These are phyloP conservation scores for Hippocampus comes DNA, from an alignment of 2,113 vertebrate species.

Conservation along the genomic window DNA sequence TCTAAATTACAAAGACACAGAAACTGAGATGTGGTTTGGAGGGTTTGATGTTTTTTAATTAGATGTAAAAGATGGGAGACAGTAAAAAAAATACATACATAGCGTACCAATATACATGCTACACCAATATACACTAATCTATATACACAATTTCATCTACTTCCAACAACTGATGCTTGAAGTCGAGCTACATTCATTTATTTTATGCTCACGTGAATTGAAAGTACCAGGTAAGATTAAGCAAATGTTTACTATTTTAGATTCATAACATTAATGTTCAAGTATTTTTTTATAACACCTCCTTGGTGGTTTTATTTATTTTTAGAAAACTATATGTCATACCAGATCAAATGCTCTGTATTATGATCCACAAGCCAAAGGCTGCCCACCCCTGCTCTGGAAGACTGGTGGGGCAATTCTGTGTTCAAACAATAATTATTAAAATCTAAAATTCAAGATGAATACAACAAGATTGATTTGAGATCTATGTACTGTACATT, in stretches of 20 bases:
- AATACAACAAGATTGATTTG: conserved; percentile 16
- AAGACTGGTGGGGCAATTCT: not conserved
- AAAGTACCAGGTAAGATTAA: not conserved
- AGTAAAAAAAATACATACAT: conserved; percentile 60
- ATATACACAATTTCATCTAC: conserved; percentile 76
- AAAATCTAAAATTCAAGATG: conserved; percentile 28
- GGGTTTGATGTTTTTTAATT: conserved; percentile 57
- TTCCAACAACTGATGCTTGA: conserved; percentile 58
- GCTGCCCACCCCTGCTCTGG: conserved; percentile 12
- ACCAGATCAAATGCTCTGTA: not conserved
- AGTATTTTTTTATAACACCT: not conserved
- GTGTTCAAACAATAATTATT: conserved; percentile 17
- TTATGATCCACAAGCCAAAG: conserved; percentile 17
- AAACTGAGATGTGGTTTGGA: not conserved
- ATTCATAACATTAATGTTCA: not conserved
- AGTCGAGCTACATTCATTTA: conserved; percentile 55
- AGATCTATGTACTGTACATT: conserved; percentile 41
- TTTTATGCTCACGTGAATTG: conserved; percentile 14
- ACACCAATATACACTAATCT: conserved; percentile 75
- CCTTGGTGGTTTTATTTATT: not conserved
- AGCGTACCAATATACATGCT: conserved; percentile 64
- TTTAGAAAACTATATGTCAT: not conserved
- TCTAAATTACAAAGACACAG: not conserved
- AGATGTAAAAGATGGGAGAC: conserved; percentile 67
- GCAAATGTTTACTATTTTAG: not conserved